Evolutionary conservation across 2,888 invertebrate genomes (phyloP), one percentile per base, ranked within the genome.

Genomic region (Ptychoptera albimana): DNA sequence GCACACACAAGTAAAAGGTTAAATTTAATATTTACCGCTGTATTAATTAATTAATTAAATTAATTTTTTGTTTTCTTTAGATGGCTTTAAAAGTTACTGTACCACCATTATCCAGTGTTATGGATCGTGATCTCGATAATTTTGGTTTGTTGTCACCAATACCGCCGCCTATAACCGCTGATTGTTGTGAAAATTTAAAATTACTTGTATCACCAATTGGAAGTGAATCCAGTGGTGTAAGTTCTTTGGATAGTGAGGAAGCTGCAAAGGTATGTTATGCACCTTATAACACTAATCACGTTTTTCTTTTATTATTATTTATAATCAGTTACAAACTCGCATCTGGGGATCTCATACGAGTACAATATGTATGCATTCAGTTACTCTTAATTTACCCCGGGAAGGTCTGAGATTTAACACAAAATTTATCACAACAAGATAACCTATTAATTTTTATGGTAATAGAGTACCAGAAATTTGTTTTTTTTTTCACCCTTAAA

Each of bases 21-120:
- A n/a, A n/a, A 30, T 8, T 30, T 30, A 30, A 30, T 8, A 30
- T 8, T 30, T 30, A 7, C 30, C 30, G 6, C 9, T n/a, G 23
- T 23, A 23, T 5, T 23, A 23, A 23, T 7, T 23, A n/a, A 5
- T 23, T 32, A 32, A 32, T 11, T 11, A 32, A 7, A 9, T 38
- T 38, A 4, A 38, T 16, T 37, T 37, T 14, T 32, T 23, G 37
- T 32, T 59, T 68, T 62, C 41, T 69, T 69, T 70, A 65, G 60
- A 75, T 75, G 75, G 74, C 74, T 62, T 63, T 77, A 59, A 69
- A 73, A 59, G 68, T 75, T 60, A 74, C 74, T 55, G 62, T 76
- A 63, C 73, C 75, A 48, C 73, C 75, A 48, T 59, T 73, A 48
- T 68, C 70, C 52, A 74, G 71, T 50, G 59, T 52, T 46, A 32